A percentile compares a stretch with the other conserved stretches of the same genome.
phyloP scores from a whole-genome alignment of 2,888 invertebrate species.

The Villa cingulata region DNA sequence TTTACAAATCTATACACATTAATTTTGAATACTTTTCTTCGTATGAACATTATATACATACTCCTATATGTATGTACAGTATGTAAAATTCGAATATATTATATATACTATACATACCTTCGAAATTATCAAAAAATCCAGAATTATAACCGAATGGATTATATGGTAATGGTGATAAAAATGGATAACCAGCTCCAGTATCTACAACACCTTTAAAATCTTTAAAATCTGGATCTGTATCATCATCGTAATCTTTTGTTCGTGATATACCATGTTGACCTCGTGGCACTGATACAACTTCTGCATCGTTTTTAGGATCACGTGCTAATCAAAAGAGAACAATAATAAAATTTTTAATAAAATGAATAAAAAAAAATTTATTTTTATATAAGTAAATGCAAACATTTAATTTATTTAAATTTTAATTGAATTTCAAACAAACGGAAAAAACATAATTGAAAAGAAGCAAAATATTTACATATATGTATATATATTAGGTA shows the following conservation, averaged over 20 bases:
- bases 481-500: no score
- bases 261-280: constrained; percentile 5
- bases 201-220: constrained; percentile 32
- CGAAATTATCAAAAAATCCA: constrained; percentile 32
- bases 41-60: no score
- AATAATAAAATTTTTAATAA: no score
- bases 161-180: constrained; percentile 25
- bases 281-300: constrained; percentile 12
- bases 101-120: constrained; percentile 23
- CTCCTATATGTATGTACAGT: no score
- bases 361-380: neutral
- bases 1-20: no score
- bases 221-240: constrained; percentile 21
- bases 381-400: no score
- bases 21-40: no score
- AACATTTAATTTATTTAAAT: no score
- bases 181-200: constrained; percentile 29
- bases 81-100: no score
- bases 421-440: no score
- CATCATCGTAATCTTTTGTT: constrained; percentile 13
- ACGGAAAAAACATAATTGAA: no score
- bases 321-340: constrained; percentile 8
- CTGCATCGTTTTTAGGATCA: constrained; percentile 12
- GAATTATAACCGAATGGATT: constrained; percentile 24
- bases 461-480: no score